A percentile compares a stretch with the other conserved stretches of the same genome.
Evolutionary conservation across 2,797 vertebrate genomes (phyloP).

Genomic region (Parauchenoglanis punctatus): DNA sequence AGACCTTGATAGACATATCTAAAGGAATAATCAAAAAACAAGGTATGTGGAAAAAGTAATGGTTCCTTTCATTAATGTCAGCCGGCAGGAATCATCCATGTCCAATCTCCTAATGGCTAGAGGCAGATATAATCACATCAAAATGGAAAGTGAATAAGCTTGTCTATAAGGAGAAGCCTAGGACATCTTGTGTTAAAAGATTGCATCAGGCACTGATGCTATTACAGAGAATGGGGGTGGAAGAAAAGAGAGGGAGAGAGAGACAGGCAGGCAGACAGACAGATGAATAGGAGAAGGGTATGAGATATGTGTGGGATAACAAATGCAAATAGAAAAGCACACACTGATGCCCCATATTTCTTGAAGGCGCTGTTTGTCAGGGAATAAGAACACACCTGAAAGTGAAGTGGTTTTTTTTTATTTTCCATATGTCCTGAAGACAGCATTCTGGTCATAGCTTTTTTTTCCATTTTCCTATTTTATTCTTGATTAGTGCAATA

Average conservation of each 20-base stretch:
- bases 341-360: constrained; percentile 5
- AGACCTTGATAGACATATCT: constrained; percentile 20
- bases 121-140: constrained; percentile 76
- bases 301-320: constrained; percentile 16
- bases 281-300: constrained; percentile 25
- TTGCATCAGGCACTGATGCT: constrained; percentile 75
- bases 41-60: constrained; percentile 27
- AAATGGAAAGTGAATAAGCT: constrained; percentile 72
- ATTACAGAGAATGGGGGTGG: constrained; percentile 64
- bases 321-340: neutral
- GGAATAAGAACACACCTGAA: neutral
- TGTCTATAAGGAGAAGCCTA: constrained; percentile 68
- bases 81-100: constrained; percentile 61
- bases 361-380: constrained; percentile 4
- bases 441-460: neutral
- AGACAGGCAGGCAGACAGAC: constrained; percentile 19
- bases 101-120: constrained; percentile 78
- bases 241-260: constrained; percentile 47
- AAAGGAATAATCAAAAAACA: constrained; percentile 5
- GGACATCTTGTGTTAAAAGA: constrained; percentile 71
- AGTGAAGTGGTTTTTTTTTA: neutral
- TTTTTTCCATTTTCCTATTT: neutral
- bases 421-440: neutral
- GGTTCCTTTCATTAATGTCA: constrained; percentile 68
- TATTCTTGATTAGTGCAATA: neutral